Percentiles rank a stretch among this genome's conserved stretches.
phyloP scores from a whole-genome alignment of 1,140 invertebrate genomes.

The Anastatus disparis region DNA sequence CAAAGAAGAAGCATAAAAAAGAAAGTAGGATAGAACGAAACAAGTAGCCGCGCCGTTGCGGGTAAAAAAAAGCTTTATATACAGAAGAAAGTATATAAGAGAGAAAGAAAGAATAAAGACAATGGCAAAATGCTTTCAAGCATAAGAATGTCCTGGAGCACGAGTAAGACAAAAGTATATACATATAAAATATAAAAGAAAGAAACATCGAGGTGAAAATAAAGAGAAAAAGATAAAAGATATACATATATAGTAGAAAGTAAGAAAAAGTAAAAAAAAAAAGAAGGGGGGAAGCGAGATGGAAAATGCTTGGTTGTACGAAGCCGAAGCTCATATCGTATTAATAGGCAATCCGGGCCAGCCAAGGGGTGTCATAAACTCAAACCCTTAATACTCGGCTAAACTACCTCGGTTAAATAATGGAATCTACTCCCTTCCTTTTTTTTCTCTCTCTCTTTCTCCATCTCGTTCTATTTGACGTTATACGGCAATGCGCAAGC shows the following conservation, averaged over 20 bases:
- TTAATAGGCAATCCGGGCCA: conserved; percentile 69
- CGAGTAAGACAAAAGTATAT: no score
- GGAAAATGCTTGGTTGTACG: conserved; percentile 49
- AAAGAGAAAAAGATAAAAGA: conserved; percentile 25
- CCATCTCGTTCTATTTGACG: not conserved
- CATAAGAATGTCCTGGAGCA: no score
- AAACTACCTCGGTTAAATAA: conserved; percentile 69
- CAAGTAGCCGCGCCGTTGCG: not conserved
- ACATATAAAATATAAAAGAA: conserved; percentile 5
- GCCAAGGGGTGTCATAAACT: conserved; percentile 68
- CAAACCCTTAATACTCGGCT: conserved; percentile 68
- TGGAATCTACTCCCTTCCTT: conserved; percentile 54
- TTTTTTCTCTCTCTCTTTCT: not conserved
- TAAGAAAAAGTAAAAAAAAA: not conserved
- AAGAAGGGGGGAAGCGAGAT: conserved; percentile 30
- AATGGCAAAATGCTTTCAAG: not conserved
- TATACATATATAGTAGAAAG: conserved; percentile 38
- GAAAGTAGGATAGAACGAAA: not conserved
- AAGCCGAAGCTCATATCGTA: conserved; percentile 67
- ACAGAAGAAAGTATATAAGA: not conserved
- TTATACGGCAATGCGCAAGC: not conserved
- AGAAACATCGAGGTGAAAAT: conserved; percentile 1
- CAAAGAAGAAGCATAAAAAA: not conserved
- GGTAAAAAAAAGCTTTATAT: not conserved
- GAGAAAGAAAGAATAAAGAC: not conserved